Base-by-base conservation (phyloP, 1,140 invertebrate species). In the Triops longicaudatus region DNA sequence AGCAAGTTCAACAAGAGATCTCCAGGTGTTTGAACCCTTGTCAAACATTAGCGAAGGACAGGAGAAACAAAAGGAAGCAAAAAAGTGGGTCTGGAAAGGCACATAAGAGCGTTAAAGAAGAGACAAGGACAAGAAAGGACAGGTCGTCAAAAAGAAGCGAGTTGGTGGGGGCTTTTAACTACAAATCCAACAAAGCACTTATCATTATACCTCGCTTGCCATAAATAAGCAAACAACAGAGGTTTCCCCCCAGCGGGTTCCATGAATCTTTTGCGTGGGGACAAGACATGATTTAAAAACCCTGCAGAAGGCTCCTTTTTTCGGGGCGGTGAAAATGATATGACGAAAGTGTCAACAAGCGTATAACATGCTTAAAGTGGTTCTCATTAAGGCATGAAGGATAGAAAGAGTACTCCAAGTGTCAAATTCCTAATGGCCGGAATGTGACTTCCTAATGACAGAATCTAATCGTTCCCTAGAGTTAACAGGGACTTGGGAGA, bases 151-250 rank as follows among this genome's bases (percentile, higher is more conserved):
- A 37, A 37, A 37, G 31, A 37, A 63, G 50, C 50, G 50, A 63
- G 50, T 14, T 63, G 22, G 31, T 37, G 31, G 31, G 17, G 50
- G 50, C 50, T 63, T 63, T 63, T 63, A 63, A 63, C 17, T 63
- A 63, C 50, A 63, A 63, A 63, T 63, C 50, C 50, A 63, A 63
- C 50, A 63, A 63, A 63, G 50, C 50, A 63, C 50, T 63, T 63
- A 63, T 63, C 50, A 63, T 63, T 63, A 63, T 63, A 63, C 50
- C 22, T 63, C 50, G 14, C n/a, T 22, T 22, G 14, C 17, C 50
- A 22, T 63, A 63, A 63, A 63, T 63, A 63, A 63, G 17, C 50
- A n/a, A 17, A 63, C 14, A 63, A 63, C 50, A 63, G 50, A 63
- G 14, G 50, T 63, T 63, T 63, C 14, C 4, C 50, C 31, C 31